Evolutionary conservation across 30 jellyfish, hydroid and myxozoan species (phyloP), one percentile per base, ranked within the genome.

Genomic region (Nemopilema nomurai): DNA sequence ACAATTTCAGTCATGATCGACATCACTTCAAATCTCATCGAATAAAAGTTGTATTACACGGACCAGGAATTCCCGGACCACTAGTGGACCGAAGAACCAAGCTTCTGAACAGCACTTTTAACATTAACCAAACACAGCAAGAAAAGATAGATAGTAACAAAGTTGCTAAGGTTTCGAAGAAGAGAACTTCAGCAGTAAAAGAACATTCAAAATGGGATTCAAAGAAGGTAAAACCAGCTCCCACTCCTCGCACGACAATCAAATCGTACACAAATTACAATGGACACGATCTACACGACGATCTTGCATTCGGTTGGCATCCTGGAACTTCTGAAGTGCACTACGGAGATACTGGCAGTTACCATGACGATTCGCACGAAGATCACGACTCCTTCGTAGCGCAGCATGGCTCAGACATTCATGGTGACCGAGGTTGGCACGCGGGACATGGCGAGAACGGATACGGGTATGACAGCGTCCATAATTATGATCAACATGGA

Each of bases 41-140:
- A 32, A 67, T 87, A n/a, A 80, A 68, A 73, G 85, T 87, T 49
- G 67, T 87, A 75, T 84, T 87, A 32, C 90, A 87, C 63, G 96
- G 96, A 30, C 88, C 89, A 18, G 96, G 96, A 31, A 33, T 73
- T 73, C 93, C 93, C 67, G 93, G 93, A 18, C 93, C 93, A 8
- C 26, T 72, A 3, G 93, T 84, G 3, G 87, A 32, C 50, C 50
- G 83, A 73, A 30, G 81, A 41, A 13, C 57, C 57, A 41, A 41
- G 57, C 57, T 41, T 41, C 13, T 13, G 13, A 41, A 13, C 57
- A 41, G 9, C 13, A 13, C 13, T 3, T 3, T 13, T 13, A 41
- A 41, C 6, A 41, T 41, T 6, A 41, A 41, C 57, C 57, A 41
- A 13, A 3, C 57, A 6, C 57, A 41, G 13, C 57, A 41, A 41